Base-by-base conservation (phyloP, 2,888 invertebrate genomes). In the Machimus atricapillus region DNA sequence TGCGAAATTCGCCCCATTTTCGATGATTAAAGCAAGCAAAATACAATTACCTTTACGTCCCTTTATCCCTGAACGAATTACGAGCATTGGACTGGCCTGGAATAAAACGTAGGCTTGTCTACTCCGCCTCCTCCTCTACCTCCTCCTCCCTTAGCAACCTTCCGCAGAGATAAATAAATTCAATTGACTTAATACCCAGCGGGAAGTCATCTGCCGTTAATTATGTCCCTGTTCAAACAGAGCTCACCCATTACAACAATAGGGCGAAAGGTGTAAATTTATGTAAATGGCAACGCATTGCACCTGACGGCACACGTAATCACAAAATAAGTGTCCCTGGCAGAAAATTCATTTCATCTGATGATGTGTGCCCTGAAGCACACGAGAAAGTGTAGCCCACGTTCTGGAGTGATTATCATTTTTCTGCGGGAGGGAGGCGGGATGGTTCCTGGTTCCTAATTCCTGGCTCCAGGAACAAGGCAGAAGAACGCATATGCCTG, bases 241-340 rank as follows among this genome's bases (percentile, higher is more conserved):
- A 56, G 12, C 52, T 81, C 56, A 56, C 16, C 43, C 56, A 31
- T 52, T 81, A 81, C 40, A 81, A 66, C 66, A 66, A 66, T 34
- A 81, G 81, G 81, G 52, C 27, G 34, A 81, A 43, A 81, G 81
- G 81, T 81, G 81, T 81, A 81, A 81, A 81, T 81, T 81, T 81
- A 81, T 81, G 81, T 52, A 81, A 81, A 81, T 81, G 46, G 52
- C 34, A 56, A 56, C 56, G 81, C 34, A 56, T 27, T 56, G 81
- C 81, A 79, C 79, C 79, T 79, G 79, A 79, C 46, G 79, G 79
- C 79, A 79, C 46, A 81, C 52, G 81, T 81, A 81, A 81, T 81
- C 52, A 81, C 56, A 52, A 81, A 81, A 78, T 78, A 78, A 78
- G 43, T 78, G 78, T 78, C 40, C 78, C 78, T 2, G 43, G 78